These are phyloP conservation scores for Limnephilus lunatus DNA, from an alignment of 2,888 invertebrate genomes.

Conservation along the genomic window DNA sequence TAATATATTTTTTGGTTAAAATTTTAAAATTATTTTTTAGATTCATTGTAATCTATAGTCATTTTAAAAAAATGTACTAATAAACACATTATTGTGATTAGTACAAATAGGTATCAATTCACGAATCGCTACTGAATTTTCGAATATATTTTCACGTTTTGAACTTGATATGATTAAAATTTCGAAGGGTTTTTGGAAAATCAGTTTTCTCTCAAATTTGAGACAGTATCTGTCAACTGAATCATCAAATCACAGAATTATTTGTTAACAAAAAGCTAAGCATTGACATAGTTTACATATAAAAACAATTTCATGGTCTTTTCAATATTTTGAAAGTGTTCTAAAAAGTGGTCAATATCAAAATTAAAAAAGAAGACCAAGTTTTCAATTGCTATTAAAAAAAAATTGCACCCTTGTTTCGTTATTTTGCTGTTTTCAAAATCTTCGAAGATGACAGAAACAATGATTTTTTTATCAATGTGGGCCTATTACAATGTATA, in stretches of 20 bases:
- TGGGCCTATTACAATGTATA: background rate
- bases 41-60: background rate
- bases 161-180: background rate
- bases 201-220: background rate
- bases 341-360: background rate
- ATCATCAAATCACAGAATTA: background rate
- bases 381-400: background rate
- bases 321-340: background rate
- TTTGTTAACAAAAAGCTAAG: background rate
- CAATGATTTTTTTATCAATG: background rate
- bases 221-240: background rate
- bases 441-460: background rate
- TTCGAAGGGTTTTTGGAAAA: background rate
- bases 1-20: background rate
- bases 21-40: background rate
- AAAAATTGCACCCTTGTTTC: background rate
- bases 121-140: background rate
- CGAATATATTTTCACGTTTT: background rate
- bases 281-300: background rate
- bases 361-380: background rate
- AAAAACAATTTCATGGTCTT: background rate
- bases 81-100: background rate
- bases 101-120: background rate
- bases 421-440: constrained; percentile 2
- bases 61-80: background rate